Percentiles rank a stretch among this genome's conserved stretches.
phyloP scores from a whole-genome alignment of 2,797 vertebrate species.

The Hydrolagus colliei region DNA sequence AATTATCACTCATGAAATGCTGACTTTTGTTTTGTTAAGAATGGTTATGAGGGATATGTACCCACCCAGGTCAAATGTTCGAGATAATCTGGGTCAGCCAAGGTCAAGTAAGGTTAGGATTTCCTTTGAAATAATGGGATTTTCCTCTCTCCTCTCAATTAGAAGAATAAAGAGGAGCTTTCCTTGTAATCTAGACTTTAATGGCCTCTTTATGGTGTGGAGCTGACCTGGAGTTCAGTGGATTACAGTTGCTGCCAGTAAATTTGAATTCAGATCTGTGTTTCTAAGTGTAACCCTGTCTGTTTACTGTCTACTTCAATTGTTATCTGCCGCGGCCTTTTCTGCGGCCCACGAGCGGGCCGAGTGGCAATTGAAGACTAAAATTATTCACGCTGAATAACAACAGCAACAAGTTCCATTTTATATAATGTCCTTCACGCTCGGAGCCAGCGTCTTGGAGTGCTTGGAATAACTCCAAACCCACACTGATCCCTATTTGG shows the following conservation, averaged over 20 bases:
- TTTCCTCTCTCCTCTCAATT: background rate
- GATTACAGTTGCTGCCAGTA: background rate
- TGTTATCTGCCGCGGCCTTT: background rate
- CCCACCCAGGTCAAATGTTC: background rate
- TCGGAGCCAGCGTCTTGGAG: background rate
- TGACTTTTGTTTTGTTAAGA: too few relatives aligned
- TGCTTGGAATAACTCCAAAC: background rate
- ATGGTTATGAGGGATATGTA: background rate
- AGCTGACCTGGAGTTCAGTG: background rate
- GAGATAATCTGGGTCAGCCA: background rate
- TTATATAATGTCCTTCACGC: background rate
- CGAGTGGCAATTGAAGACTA: too few relatives aligned
- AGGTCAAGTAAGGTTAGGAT: background rate
- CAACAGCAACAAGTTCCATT: background rate
- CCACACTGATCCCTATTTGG: background rate
- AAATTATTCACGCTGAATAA: background rate
- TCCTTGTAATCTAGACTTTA: background rate
- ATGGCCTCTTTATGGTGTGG: background rate
- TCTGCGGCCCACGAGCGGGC: too few relatives aligned
- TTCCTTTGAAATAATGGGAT: background rate
- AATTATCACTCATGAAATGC: too few relatives aligned
- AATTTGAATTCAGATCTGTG: background rate
- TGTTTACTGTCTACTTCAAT: background rate
- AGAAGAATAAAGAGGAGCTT: background rate
- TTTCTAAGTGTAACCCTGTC: background rate